Base-by-base conservation (phyloP, 2,888 invertebrate genomes). In the Sabatieria punctata region DNA sequence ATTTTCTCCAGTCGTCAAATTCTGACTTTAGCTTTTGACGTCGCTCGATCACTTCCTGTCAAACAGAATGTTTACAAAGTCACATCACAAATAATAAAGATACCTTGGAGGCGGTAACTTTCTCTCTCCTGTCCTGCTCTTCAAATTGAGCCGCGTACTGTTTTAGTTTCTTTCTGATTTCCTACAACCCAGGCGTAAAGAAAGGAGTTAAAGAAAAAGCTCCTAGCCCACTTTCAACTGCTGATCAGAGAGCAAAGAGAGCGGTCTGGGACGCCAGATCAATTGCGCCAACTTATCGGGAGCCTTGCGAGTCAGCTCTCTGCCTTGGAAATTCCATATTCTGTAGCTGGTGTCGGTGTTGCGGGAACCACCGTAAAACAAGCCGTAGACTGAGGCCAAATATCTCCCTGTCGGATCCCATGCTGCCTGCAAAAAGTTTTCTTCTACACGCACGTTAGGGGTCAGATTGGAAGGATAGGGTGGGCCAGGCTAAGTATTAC, bases 341-440 rank as follows among this genome's bases (percentile, higher is more conserved):
- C 89, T 88, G 70, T 86, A 97, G 2, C 89, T 93, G 54, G 75
- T 74, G 64, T 78, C 78, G 44, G 73, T 71, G 69, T 74, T 59
- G 15, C 55, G 49, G 8, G 8, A 8, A 24, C 51, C 45, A n/a
- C 56, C 33, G 8, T n/a, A 91, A 79, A 91, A 91, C 51, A 82
- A 82, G 1, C 89, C 89, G 19, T 93, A 89, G 1, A 82, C 85
- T 0, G 93, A 89, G 45, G 85, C 83, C 15, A 97, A 86, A 64
- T 86, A 97, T 52, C 97, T 78, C 1, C 97, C 97, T 2, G 95
- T 97, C 1, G 97, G 95, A 70, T 99, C 97, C 97, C 97, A 99
- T 67, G 93, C 93, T 1, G 30, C 30, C 30, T 30, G 8, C 30
- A 15, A 30, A 30, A 8, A 30, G 8, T n/a, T n/a, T n/a, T n/a